Base-by-base conservation (phyloP, 2,113 vertebrate species). In the Amblyornis subalaris region DNA sequence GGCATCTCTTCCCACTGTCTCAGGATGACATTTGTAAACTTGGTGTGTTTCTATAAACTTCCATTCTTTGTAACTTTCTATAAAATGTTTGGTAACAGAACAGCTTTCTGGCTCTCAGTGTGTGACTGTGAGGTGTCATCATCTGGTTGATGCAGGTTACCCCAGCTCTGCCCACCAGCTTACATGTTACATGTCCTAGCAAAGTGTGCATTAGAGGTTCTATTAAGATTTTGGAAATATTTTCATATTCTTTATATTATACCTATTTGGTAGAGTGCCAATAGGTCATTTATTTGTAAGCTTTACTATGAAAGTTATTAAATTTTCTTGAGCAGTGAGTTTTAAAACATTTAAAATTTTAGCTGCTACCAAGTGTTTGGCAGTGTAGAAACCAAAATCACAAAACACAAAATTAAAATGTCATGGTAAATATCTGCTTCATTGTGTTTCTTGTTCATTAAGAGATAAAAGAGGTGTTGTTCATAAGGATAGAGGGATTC, bases 241-340 rank as follows among this genome's bases (percentile, higher is more conserved):
- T 57, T 90, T 66, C 9, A 8, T 47, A 47, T 72, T 94, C 65
- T 78, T 12, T 87, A 53, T 75, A 45, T 88, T 96, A 36, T 65
- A 50, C 8, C 16, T 91, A 28, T 78, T 85, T 79, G 2, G 93
- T 75, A 90, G 36, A 77, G 36, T 81, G 53, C 45, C 75, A 80
- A 18, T 71, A 94, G 35, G 20, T 67, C 62, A 94, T 93, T 94
- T 69, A 91, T 91, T 92, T 96, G 42, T 71, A 72, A 96, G 80
- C 28, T 95, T 53, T 84, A 81, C 40, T 85, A 26, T 82, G 62
- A 91, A 80, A 58, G 31, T 73, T 91, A 95, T 66, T 71, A 48
- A 9, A 87, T 96, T 75, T 80, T 58, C 57, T 85, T 72, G 40
- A 95, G 60, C 33, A 57, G 45, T 80, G 75, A 75, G 64, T 85